Evolutionary conservation across 2,113 vertebrate genomes (phyloP).

Genomic region (Oryctolagus cuniculus): mOryCun1.1 NC_091436.1:67857001-67857500

Average conservation of each 20-base stretch:
- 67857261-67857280: not conserved
- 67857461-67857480: not conserved
- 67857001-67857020: not conserved
- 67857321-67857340: not conserved
- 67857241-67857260: not conserved
- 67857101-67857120: not conserved
- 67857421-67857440: not conserved
- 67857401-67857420: not conserved
- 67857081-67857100: not conserved
- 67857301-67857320: not conserved
- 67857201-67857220: constrained; percentile 29
- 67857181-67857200: not conserved
- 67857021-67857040: not conserved
- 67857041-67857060: not conserved
- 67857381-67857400: not conserved
- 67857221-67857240: not conserved
- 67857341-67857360: not conserved
- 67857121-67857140: not conserved
- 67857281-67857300: not conserved
- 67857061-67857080: not conserved
- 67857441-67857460: not conserved
- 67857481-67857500: not conserved
- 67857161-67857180: not conserved
- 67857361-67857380: not conserved
- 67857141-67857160: not conserved